Conservation (phyloP, 1,140 invertebrate species). For the Maconellicoccus hirsutus region DNA sequence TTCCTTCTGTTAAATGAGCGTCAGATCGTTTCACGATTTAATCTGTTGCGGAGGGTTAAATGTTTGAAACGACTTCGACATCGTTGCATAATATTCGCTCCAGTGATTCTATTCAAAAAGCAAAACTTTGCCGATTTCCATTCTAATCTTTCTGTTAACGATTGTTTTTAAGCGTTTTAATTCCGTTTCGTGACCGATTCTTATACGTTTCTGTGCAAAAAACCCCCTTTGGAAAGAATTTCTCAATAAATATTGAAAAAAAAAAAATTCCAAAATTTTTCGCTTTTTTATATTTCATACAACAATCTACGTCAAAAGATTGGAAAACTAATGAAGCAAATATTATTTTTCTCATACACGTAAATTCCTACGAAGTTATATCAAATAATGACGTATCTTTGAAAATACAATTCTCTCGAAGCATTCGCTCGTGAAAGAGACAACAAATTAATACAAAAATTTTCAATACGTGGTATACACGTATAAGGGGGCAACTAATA, state of each 20-base stretch:
- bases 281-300: too few species aligned
- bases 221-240: too few species aligned
- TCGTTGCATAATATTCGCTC: conserved; percentile 5
- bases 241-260: neutral
- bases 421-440: neutral
- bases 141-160: conserved; percentile 16
- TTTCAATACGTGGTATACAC: neutral
- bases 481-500: too few species aligned
- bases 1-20: conserved; percentile 15
- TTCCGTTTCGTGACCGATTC: too few species aligned
- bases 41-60: conserved; percentile 17
- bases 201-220: too few species aligned
- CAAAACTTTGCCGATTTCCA: conserved; percentile 7
- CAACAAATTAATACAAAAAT: neutral
- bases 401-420: neutral
- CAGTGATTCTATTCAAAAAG: conserved; percentile 7
- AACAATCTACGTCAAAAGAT: too few species aligned
- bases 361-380: neutral
- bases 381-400: neutral
- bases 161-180: conserved; percentile 14
- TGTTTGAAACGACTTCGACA: conserved; percentile 11
- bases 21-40: conserved; percentile 14
- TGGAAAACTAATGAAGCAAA: neutral
- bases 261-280: neutral
- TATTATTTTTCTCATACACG: neutral